Conservation (phyloP, 2,888 invertebrate species). For the Cantharis rustica region DNA sequence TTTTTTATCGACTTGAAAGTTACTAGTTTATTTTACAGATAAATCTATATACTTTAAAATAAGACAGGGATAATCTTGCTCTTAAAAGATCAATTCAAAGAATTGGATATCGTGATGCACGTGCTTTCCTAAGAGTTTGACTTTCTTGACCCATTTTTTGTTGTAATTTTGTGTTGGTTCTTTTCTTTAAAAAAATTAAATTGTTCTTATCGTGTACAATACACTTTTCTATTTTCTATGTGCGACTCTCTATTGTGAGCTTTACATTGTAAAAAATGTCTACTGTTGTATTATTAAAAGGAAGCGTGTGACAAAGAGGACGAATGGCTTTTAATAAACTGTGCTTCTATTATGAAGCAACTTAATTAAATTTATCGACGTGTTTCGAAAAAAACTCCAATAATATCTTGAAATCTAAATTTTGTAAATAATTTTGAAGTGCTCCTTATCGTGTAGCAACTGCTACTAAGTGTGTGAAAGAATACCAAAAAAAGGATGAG, state of each 20-base stretch:
- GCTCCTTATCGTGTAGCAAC: not conserved
- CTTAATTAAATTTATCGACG: not conserved
- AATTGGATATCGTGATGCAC: not conserved
- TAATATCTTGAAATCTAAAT: not conserved
- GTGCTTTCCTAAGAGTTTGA: not conserved
- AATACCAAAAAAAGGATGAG: not conserved
- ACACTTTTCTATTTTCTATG: not conserved
- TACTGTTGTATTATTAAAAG: not conserved
- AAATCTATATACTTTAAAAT: not conserved
- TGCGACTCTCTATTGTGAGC: not conserved
- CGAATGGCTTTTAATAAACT: not conserved
- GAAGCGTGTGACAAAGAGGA: not conserved
- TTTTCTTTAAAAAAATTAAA: not conserved
- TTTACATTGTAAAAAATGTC: not conserved
- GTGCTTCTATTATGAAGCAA: not conserved
- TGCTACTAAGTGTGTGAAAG: not conserved
- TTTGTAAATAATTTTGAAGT: not conserved
- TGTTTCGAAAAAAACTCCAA: not conserved
- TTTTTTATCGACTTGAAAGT: not conserved
- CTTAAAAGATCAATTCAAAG: not conserved
- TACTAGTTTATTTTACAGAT: not conserved
- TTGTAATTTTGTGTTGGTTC: not conserved
- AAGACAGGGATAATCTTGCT: not conserved
- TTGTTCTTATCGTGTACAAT: not conserved
- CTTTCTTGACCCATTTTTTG: not conserved